These are phyloP conservation scores for Formica selysi DNA, from an alignment of 1,140 invertebrate genomes.

Conservation along the genomic window DNA sequence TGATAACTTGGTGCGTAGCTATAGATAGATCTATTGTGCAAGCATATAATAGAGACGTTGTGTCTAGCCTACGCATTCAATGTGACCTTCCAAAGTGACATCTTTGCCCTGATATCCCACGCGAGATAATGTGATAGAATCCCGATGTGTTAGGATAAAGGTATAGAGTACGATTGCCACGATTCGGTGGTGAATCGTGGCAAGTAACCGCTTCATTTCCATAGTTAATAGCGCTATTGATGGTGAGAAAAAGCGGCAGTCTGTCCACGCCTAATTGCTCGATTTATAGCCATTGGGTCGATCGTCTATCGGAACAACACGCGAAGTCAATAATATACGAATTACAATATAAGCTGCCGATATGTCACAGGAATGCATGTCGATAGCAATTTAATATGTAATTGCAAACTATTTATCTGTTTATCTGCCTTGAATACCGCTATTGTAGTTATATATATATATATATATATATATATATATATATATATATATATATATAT, in stretches of 20 bases:
- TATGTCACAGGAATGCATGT: neutral
- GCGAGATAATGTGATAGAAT: slow-evolving; percentile 45
- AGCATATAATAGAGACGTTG: slow-evolving; percentile 75
- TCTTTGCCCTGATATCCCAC: slow-evolving; percentile 68
- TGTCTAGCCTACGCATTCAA: slow-evolving; percentile 72
- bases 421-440: neutral
- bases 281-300: slow-evolving; percentile 40
- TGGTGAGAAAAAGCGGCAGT: slow-evolving; percentile 13
- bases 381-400: slow-evolving; percentile 14
- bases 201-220: slow-evolving; percentile 59
- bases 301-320: slow-evolving; percentile 4
- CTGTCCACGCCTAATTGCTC: slow-evolving; percentile 51
- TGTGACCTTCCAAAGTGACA: slow-evolving; percentile 78
- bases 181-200: slow-evolving; percentile 36
- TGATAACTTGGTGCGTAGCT: slow-evolving; percentile 49
- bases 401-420: neutral
- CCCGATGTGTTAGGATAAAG: slow-evolving; percentile 24
- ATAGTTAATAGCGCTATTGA: slow-evolving; percentile 6
- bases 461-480: neutral
- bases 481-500: neutral
- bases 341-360: neutral
- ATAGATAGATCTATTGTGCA: slow-evolving; percentile 80
- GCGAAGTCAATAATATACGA: slow-evolving; percentile 10
- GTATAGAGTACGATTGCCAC: slow-evolving; percentile 52
- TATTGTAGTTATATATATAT: neutral